phyloP scores from a whole-genome alignment of 2,797 vertebrate species.

The Cetoscarus ocellatus region DNA sequence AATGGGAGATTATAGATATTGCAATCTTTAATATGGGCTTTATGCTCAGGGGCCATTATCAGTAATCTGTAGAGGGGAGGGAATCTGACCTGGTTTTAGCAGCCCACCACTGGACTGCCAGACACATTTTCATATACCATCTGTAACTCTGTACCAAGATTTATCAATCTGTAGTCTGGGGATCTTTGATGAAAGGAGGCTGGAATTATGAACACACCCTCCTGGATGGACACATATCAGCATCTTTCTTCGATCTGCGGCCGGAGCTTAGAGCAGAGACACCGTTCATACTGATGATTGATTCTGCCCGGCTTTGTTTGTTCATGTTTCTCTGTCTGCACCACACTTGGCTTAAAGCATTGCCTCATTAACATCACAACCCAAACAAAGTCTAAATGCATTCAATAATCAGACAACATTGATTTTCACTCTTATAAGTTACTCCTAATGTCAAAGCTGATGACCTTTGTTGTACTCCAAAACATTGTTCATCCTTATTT shows the following conservation, averaged over 20 bases:
- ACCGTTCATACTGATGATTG: conserved; percentile 54
- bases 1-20: conserved; percentile 87
- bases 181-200: conserved; percentile 52
- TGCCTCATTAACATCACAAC: conserved; percentile 3
- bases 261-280: conserved; percentile 29
- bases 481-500: too few species aligned
- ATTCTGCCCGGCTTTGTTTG: conserved; percentile 44
- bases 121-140: conserved; percentile 82
- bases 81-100: conserved; percentile 83
- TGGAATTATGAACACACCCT: conserved; percentile 37
- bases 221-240: conserved; percentile 21
- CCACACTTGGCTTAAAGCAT: conserved; percentile 31
- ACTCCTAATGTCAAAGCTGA: background rate
- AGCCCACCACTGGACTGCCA: conserved; percentile 76
- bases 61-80: conserved; percentile 84
- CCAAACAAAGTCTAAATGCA: background rate
- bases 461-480: too few species aligned
- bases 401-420: background rate
- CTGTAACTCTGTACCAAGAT: conserved; percentile 74
- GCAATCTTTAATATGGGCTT: conserved; percentile 86
- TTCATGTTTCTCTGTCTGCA: conserved; percentile 43
- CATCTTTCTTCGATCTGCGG: conserved; percentile 35
- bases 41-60: conserved; percentile 86
- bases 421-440: background rate
- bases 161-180: conserved; percentile 64